A percentile compares a stretch with the other conserved stretches of the same genome.
These are phyloP conservation scores for Anas georgica DNA, from an alignment of 2,797 vertebrate genomes.

Conservation along the genomic window DNA sequence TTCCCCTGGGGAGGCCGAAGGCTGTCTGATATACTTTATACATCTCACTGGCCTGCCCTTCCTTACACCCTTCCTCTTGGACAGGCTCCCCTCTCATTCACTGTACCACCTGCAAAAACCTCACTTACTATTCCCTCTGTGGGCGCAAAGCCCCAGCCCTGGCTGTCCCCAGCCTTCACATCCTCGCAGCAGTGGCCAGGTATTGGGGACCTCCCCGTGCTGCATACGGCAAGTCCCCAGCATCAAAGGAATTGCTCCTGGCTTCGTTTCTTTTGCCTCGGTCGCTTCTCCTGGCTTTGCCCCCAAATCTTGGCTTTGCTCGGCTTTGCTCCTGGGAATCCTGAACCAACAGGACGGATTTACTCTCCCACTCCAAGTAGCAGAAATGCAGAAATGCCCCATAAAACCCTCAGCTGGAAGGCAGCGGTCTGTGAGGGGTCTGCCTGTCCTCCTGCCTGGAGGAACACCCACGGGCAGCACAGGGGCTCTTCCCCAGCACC, in stretches of 20 bases:
- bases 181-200: not conserved
- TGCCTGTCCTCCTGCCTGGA: not conserved
- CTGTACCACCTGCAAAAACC: fast-evolving
- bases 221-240: not conserved
- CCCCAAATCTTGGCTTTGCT: not conserved
- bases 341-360: not conserved
- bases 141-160: not conserved
- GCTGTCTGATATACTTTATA: not conserved
- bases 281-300: not conserved
- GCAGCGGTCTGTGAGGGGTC: not conserved
- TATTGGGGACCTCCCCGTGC: not conserved
- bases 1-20: not conserved
- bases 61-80: not conserved
- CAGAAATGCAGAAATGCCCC: not conserved
- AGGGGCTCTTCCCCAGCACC: not conserved
- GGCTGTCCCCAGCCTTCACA: not conserved
- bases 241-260: not conserved
- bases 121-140: fast-evolving
- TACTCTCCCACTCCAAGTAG: not conserved
- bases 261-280: not conserved
- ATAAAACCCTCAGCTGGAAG: not conserved
- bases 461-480: not conserved
- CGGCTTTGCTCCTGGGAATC: not conserved
- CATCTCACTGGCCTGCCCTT: not conserved
- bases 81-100: not conserved